A percentile compares a stretch with the other conserved stretches of the same genome.
Evolutionary conservation across 1,140 invertebrate genomes (phyloP).

Genomic region (Chlorops oryzae): DNA sequence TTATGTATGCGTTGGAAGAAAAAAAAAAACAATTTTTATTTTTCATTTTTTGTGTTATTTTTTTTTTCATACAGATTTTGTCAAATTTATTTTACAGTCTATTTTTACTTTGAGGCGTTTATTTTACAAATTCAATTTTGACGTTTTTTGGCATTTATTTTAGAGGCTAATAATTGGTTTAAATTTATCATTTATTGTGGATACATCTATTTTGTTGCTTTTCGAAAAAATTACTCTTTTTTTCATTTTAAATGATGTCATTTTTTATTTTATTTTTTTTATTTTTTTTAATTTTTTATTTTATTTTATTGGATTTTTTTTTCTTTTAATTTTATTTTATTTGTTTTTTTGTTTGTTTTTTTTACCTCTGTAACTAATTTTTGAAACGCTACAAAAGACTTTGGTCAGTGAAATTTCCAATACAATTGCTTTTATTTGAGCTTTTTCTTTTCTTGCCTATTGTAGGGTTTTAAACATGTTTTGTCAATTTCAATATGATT

Average conservation of each 20-base stretch:
- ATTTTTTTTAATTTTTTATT: conserved; percentile 13
- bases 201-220: too few relatives aligned
- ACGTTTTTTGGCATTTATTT: too few relatives aligned
- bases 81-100: too few relatives aligned
- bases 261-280: conserved; percentile 13
- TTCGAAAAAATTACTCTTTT: too few relatives aligned
- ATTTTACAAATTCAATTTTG: too few relatives aligned
- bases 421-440: conserved; percentile 33
- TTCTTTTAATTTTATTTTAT: conserved; percentile 16
- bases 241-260: conserved; percentile 17
- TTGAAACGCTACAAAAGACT: conserved; percentile 1
- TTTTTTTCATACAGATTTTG: conserved; percentile 3
- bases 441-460: conserved; percentile 47
- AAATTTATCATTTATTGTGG: too few relatives aligned
- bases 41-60: conserved; percentile 6
- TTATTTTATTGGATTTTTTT: conserved; percentile 19
- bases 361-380: conserved; percentile 4
- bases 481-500: conserved; percentile 15
- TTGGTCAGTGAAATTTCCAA: not conserved
- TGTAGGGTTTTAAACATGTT: conserved; percentile 25
- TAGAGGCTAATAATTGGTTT: too few relatives aligned
- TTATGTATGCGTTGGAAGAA: conserved; percentile 46
- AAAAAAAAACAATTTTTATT: conserved; percentile 15
- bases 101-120: too few relatives aligned
- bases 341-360: not conserved